Evolutionary conservation across 2,888 invertebrate genomes (phyloP).

Genomic region (Resseliella maxima): DNA sequence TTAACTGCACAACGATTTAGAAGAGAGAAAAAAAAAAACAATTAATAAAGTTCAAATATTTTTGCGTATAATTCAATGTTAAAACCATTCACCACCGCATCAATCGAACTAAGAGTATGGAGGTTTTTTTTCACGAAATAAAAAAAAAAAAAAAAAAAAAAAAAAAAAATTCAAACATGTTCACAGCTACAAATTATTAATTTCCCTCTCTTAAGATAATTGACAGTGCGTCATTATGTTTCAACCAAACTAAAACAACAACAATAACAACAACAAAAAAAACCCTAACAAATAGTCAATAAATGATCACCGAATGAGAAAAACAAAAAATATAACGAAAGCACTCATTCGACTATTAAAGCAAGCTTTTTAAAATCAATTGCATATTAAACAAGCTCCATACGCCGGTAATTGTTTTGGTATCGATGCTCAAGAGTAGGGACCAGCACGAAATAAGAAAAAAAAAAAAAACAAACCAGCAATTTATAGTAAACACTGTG

Average conservation of each 20-base stretch:
- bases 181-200: background rate
- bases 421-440: background rate
- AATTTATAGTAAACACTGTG: too few species aligned
- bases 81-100: slow-evolving; percentile 13
- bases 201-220: slow-evolving; percentile 25
- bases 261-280: too few species aligned
- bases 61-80: slow-evolving; percentile 53
- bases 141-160: too few species aligned
- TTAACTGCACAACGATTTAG: too few species aligned
- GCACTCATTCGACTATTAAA: background rate
- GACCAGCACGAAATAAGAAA: background rate
- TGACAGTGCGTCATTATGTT: background rate
- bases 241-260: background rate
- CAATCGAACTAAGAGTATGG: background rate
- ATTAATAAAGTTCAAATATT: background rate
- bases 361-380: background rate
- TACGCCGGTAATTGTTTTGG: slow-evolving; percentile 17
- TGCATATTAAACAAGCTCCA: background rate
- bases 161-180: background rate
- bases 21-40: too few species aligned
- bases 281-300: background rate
- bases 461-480: background rate
- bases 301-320: slow-evolving; percentile 11
- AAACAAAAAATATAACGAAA: background rate
- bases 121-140: slow-evolving; percentile 4